Evolutionary conservation across 1,140 invertebrate genomes (phyloP).

Genomic region (Chionoecetes opilio): DNA sequence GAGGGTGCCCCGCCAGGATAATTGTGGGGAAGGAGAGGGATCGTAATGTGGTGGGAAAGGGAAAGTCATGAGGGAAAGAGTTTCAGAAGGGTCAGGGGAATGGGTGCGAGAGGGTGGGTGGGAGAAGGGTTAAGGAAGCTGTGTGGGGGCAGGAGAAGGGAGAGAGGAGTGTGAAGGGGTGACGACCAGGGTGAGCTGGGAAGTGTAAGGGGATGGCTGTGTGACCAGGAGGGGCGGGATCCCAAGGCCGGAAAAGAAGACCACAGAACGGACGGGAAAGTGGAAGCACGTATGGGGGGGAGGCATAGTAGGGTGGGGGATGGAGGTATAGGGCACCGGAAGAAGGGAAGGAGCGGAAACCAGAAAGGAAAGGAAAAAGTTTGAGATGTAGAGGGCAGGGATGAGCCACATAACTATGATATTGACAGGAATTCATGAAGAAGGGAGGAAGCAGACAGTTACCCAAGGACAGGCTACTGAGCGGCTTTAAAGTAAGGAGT

Average conservation of each 20-base stretch:
- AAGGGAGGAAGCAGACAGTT: too few species aligned
- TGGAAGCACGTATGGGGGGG: background rate
- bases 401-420: too few species aligned
- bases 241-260: background rate
- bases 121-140: background rate
- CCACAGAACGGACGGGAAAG: constrained; percentile 24
- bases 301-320: background rate
- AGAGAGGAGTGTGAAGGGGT: background rate
- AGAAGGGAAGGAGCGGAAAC: background rate
- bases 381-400: background rate
- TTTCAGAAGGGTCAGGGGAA: background rate
- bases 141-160: background rate
- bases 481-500: too few species aligned
- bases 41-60: background rate
- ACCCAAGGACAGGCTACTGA: too few species aligned
- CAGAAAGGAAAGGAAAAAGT: background rate
- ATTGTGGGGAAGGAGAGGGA: background rate
- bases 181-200: background rate
- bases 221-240: background rate
- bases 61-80: background rate
- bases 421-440: too few species aligned
- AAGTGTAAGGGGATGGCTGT: background rate
- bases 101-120: background rate
- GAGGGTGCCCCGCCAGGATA: background rate
- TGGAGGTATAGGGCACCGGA: background rate